phyloP scores from a whole-genome alignment of 2,113 vertebrate species.

The Urocitellus parryii region DNA sequence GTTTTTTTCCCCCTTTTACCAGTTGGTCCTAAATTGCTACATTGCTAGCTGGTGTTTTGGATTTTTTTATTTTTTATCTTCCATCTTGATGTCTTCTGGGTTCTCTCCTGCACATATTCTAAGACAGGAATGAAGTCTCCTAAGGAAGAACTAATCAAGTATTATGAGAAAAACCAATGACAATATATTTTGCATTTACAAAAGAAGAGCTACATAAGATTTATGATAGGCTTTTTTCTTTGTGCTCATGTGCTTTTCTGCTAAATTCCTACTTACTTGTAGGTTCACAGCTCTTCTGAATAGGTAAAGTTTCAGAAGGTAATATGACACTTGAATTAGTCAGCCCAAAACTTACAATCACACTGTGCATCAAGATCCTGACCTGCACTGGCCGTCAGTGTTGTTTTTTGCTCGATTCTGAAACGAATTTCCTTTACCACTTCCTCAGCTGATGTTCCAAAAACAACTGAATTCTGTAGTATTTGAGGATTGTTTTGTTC shows the following conservation, averaged over 20 bases:
- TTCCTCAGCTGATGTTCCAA: constrained; percentile 95
- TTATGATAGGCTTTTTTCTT: background rate
- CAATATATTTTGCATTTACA: constrained; percentile 37
- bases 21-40: background rate
- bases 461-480: constrained; percentile 86
- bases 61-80: background rate
- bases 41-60: background rate
- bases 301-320: background rate
- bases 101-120: background rate
- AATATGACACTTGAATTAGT: background rate
- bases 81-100: background rate
- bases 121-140: background rate
- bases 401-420: constrained; percentile 96
- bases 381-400: constrained; percentile 98
- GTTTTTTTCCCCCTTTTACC: background rate
- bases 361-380: background rate
- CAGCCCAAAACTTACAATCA: background rate
- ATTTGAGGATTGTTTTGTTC: constrained; percentile 65
- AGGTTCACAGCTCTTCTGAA: constrained; percentile 38
- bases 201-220: constrained; percentile 18
- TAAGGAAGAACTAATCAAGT: constrained; percentile 4
- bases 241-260: background rate
- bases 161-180: background rate
- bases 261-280: constrained; percentile 17
- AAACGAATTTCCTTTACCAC: constrained; percentile 98